Evolutionary conservation across 1,140 invertebrate genomes (phyloP).

Genomic region (Dysdera silvatica): DNA sequence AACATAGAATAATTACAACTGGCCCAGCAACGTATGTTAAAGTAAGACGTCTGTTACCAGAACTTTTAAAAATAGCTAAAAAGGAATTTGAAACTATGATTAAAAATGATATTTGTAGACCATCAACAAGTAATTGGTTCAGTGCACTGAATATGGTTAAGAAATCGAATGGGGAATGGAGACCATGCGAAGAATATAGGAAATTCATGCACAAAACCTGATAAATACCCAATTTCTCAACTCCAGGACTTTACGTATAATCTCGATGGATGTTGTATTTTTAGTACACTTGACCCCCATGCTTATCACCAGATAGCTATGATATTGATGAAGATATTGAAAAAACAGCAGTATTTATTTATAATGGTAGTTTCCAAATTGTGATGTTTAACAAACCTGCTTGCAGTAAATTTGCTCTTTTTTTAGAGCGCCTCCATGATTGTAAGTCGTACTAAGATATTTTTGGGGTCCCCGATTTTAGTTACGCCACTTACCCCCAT

Average conservation of each 20-base stretch:
- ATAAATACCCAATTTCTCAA: conserved; percentile 43
- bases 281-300: not conserved
- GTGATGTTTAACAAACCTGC: no score
- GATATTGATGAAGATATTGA: not conserved
- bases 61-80: no score
- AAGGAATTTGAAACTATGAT: conserved; percentile 34
- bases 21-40: no score
- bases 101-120: conserved; percentile 38
- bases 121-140: conserved; percentile 43
- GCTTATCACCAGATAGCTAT: not conserved
- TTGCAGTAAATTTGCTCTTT: no score
- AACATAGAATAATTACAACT: no score
- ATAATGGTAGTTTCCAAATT: no score
- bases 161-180: conserved; percentile 41
- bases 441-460: no score
- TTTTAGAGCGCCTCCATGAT: no score
- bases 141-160: conserved; percentile 44
- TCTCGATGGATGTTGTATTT: not conserved
- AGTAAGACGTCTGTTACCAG: no score
- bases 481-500: no score
- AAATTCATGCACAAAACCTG: conserved; percentile 43
- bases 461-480: no score
- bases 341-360: conserved; percentile 33
- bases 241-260: conserved; percentile 16
- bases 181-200: conserved; percentile 48